A percentile compares a stretch with the other conserved stretches of the same genome.
Evolutionary conservation across 92 coral and sea anemone species (phyloP).

Genomic region (Isaurus tuberculatus): DNA sequence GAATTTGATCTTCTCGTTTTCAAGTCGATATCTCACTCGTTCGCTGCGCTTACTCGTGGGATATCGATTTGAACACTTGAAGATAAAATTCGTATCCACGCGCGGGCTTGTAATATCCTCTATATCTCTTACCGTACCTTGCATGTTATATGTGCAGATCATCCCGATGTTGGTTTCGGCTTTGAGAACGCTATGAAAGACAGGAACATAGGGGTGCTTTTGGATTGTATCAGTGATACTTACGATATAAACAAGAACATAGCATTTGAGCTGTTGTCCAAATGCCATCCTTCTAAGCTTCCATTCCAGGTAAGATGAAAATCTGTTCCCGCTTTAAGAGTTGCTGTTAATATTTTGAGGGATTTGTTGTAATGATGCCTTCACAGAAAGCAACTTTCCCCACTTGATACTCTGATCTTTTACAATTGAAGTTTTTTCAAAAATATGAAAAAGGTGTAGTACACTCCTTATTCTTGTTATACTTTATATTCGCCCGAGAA

Average conservation of each 20-base stretch:
- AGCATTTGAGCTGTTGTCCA: slow-evolving; percentile 79
- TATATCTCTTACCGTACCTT: too few relatives aligned
- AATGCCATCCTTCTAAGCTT: slow-evolving; percentile 58
- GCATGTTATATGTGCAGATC: slow-evolving; percentile 7
- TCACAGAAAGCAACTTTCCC: background rate
- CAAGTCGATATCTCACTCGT: too few relatives aligned
- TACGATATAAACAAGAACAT: slow-evolving; percentile 87
- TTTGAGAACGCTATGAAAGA: slow-evolving; percentile 69
- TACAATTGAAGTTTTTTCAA: too few relatives aligned
- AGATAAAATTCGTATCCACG: too few relatives aligned
- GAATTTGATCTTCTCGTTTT: too few relatives aligned
- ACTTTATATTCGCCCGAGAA: too few relatives aligned
- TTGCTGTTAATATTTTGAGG: background rate
- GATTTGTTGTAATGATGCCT: background rate
- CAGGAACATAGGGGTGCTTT: slow-evolving; percentile 65
- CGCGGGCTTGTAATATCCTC: too few relatives aligned
- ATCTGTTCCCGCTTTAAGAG: background rate
- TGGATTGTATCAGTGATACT: slow-evolving; percentile 86
- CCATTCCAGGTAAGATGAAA: slow-evolving; percentile 83
- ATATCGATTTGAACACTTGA: too few relatives aligned
- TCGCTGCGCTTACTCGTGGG: too few relatives aligned
- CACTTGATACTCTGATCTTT: too few relatives aligned
- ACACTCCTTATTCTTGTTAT: too few relatives aligned
- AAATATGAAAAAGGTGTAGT: too few relatives aligned
- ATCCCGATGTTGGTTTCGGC: slow-evolving; percentile 40